phyloP scores from a whole-genome alignment of 2,888 invertebrate genomes.

The Smittia sp. region DNA sequence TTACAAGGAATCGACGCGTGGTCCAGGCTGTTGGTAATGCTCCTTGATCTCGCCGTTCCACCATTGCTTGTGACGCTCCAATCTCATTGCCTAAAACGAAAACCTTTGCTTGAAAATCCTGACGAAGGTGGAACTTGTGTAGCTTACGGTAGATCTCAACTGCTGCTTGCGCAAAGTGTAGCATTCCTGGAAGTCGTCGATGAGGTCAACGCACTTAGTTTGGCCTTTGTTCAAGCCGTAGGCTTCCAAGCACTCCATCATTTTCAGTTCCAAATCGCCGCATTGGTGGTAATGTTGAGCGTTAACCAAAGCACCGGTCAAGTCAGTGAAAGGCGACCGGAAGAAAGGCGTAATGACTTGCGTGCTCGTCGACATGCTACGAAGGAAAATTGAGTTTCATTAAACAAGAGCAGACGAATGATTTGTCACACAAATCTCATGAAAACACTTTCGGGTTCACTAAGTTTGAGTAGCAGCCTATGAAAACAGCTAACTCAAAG shows the following conservation, averaged over 20 bases:
- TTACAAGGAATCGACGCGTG: background rate
- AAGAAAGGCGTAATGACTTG: slow-evolving; percentile 56
- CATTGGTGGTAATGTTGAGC: slow-evolving; percentile 64
- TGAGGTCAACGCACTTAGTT: slow-evolving; percentile 61
- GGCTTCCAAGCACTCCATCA: slow-evolving; percentile 77
- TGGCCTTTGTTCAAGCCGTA: slow-evolving; percentile 68
- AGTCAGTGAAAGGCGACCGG: slow-evolving; percentile 68
- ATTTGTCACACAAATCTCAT: too few relatives aligned
- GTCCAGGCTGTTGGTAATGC: background rate
- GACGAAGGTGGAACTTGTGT: too few relatives aligned
- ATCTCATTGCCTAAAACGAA: background rate
- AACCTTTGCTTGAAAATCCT: background rate
- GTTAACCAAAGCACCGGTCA: slow-evolving; percentile 63
- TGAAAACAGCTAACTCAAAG: too few relatives aligned
- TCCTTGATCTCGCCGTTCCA: background rate
- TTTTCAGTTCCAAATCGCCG: slow-evolving; percentile 65
- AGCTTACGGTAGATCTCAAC: background rate
- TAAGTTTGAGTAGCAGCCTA: too few relatives aligned
- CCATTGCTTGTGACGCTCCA: slow-evolving; percentile 5
- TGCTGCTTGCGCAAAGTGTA: slow-evolving; percentile 59
- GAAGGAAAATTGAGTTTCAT: too few relatives aligned
- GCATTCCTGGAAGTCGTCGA: slow-evolving; percentile 73
- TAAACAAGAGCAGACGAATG: too few relatives aligned
- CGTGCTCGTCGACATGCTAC: too few relatives aligned
- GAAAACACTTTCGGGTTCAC: too few relatives aligned